A percentile compares a stretch with the other conserved stretches of the same genome.
Evolutionary conservation across 1,140 invertebrate species (phyloP).

Genomic region (Achatina immaculata): DNA sequence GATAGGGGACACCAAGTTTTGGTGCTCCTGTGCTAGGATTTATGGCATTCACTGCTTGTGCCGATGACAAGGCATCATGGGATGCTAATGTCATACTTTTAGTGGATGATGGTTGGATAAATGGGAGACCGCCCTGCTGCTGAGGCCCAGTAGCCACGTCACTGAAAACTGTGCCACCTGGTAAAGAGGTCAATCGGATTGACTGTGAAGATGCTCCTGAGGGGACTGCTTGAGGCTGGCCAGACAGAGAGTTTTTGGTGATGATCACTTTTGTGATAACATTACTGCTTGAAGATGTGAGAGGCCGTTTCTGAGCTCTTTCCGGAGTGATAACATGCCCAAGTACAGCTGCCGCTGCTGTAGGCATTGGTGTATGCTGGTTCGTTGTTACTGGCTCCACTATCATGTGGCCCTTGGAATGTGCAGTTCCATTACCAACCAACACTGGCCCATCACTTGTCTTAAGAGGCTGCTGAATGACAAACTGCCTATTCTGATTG

Average conservation of each 20-base stretch:
- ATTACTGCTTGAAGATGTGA: conserved; percentile 38
- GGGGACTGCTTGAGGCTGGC: conserved; percentile 62
- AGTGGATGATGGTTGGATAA: conserved; percentile 68
- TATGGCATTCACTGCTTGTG: conserved; percentile 52
- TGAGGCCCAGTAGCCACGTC: not conserved
- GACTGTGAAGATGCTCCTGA: conserved; percentile 21
- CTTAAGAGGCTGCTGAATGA: conserved; percentile 31
- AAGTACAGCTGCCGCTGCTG: conserved; percentile 35
- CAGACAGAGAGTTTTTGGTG: conserved; percentile 70
- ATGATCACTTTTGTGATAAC: conserved; percentile 76
- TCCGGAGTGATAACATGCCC: conserved; percentile 40
- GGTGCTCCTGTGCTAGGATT: conserved; percentile 54
- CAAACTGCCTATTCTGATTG: conserved; percentile 30
- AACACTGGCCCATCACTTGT: conserved; percentile 24
- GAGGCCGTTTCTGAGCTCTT: conserved; percentile 52
- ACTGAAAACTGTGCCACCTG: not conserved
- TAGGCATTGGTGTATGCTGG: not conserved
- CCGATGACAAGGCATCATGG: conserved; percentile 60
- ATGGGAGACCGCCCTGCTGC: not conserved
- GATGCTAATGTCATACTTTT: conserved; percentile 81
- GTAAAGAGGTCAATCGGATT: conserved; percentile 40
- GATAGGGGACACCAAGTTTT: conserved; percentile 61
- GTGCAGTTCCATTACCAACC: conserved; percentile 26
- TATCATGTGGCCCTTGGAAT: conserved; percentile 37
- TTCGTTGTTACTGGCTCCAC: conserved; percentile 2